Percentiles rank a stretch among this genome's conserved stretches.
Conservation (phyloP, 2,113 vertebrate species). For the Macrotis lagotis region DNA sequence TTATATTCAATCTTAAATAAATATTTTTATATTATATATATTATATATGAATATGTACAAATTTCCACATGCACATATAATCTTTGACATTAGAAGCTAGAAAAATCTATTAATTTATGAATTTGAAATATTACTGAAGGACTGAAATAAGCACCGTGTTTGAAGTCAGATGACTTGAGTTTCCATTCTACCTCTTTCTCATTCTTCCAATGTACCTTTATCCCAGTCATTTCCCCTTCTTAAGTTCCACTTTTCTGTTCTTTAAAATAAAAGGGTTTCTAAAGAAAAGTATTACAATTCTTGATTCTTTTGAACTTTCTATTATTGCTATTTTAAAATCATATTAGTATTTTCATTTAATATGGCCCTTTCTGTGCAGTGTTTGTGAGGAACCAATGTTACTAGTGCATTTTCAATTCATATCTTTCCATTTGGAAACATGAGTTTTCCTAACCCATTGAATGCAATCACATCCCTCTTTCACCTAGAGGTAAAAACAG, state of each 20-base stretch:
- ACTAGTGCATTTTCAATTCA: neutral
- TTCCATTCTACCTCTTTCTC: neutral
- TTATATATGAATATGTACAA: too few species aligned
- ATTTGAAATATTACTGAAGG: neutral
- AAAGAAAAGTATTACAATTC: neutral
- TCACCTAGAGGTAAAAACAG: neutral
- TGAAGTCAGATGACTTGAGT: neutral
- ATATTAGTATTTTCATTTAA: neutral
- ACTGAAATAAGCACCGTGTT: neutral
- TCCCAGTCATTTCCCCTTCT: neutral
- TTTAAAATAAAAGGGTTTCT: neutral
- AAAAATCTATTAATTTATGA: neutral
- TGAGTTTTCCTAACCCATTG: neutral
- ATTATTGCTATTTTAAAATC: neutral
- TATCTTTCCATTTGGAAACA: neutral
- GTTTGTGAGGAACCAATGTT: neutral
- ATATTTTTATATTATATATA: too few species aligned
- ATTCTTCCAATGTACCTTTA: neutral
- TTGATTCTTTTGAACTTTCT: neutral
- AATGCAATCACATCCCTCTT: neutral
- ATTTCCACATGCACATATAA: too few species aligned
- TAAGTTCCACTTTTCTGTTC: neutral
- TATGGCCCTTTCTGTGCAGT: fast-evolving
- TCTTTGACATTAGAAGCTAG: neutral
- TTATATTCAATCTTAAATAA: too few species aligned